Base-by-base conservation (phyloP, 2,113 vertebrate genomes). In the Brachypteracias leptosomus region DNA sequence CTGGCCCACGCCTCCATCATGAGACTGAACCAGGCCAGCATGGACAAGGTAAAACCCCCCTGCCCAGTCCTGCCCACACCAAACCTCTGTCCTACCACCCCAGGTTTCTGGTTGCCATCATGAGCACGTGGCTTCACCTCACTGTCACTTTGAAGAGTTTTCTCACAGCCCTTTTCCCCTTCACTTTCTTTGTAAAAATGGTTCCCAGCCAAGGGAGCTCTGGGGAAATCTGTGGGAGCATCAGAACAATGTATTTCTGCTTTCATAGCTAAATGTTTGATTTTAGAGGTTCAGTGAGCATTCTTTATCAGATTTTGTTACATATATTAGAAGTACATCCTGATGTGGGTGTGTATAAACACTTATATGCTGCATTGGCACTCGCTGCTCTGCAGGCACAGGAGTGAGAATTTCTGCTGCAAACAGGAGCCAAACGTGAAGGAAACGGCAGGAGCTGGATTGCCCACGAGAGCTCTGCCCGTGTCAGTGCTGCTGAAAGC, bases 11-110 rank as follows among this genome's bases (percentile, higher is more conserved):
- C 99, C 16, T 99, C 99, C 16, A 99, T 99, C 68, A 99, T 99
- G 99, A 99, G 99, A 68, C 98, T 99, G 66, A 99, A 99, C 96
- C 99, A 99, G 95, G 99, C 99, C 36, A 99, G 99, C 97, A 99
- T 99, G 99, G 99, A 99, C 96, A 99, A 99, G 99, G 99, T 99
- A 96, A 83, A 46, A 7, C 7, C 6, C 5, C 17, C 62, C 94
- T 22, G 28, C 54, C 80, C 51, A 1, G 15, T 20, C 28, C 88
- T 38, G 44, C 4, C 62, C 14, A 3, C 3, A 42, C 84, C 62
- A 35, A 4, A 1, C 52, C 35, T 21, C 89, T 4, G 3, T 36
- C 46, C 44, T 59, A 9, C 38, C 4, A 0, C 4, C 31, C 63
- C 6, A 4, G 31, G 36, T 4, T 52, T 9, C 33, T 47, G 13